Evolutionary conservation across 2,888 invertebrate genomes (phyloP).

Genomic region (Metellina segmentata): DNA sequence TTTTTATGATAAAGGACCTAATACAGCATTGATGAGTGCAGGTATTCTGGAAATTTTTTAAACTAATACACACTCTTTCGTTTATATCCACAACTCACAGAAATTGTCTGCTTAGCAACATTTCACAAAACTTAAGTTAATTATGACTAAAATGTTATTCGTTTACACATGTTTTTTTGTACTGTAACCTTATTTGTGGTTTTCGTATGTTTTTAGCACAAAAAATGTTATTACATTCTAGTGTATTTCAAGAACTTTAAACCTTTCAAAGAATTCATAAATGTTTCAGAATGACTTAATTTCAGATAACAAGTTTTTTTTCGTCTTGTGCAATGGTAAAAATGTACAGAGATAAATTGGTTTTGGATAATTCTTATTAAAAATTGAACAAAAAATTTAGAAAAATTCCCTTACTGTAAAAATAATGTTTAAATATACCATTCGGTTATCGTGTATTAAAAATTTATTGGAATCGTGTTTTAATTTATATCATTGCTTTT

Average conservation of each 20-base stretch:
- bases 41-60: constrained; percentile 5
- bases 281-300: background rate
- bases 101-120: constrained; percentile 56
- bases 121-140: constrained; percentile 9
- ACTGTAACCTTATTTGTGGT: background rate
- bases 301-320: constrained; percentile 11
- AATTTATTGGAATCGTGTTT: background rate
- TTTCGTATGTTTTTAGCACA: constrained; percentile 21
- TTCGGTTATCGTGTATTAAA: background rate
- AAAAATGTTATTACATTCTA: constrained; percentile 49
- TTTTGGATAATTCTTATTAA: background rate
- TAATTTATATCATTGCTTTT: background rate
- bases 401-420: background rate
- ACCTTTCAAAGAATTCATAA: background rate
- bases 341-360: constrained; percentile 34
- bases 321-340: constrained; percentile 38
- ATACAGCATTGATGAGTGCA: constrained; percentile 42
- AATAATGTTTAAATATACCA: background rate
- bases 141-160: background rate
- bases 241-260: constrained; percentile 34
- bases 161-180: background rate
- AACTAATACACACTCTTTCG: constrained; percentile 1
- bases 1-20: background rate
- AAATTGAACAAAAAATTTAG: background rate
- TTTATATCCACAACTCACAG: constrained; percentile 42